Evolutionary conservation across 37 sponge, comb jelly and placozoan species (phyloP).

Genomic region (Eunapius fragilis): DNA sequence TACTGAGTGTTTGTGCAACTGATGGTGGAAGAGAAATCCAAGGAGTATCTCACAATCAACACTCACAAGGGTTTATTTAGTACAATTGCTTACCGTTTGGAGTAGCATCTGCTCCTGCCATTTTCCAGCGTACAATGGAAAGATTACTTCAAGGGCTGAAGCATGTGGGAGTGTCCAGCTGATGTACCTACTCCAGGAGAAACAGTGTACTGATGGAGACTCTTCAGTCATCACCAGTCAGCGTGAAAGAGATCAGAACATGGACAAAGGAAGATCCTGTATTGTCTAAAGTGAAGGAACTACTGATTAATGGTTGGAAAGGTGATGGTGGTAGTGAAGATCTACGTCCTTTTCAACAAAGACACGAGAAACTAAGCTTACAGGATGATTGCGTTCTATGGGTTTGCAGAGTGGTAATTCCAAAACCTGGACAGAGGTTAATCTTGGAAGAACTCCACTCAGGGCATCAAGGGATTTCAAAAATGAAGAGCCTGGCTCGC

Average conservation of each 20-base stretch:
- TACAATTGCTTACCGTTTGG: no score
- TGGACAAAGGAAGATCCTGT: not conserved
- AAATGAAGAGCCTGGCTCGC: conserved; percentile 2
- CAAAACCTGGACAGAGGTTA: not conserved
- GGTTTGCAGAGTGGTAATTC: not conserved
- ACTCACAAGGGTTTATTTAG: no score
- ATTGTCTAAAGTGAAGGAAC: not conserved
- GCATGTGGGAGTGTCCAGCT: no score
- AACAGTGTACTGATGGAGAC: conserved; percentile 4
- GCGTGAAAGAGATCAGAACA: not conserved
- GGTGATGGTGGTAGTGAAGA: no score
- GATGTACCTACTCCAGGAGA: not conserved
- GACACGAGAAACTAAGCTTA: not conserved
- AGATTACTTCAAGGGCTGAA: no score
- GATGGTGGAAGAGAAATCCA: no score
- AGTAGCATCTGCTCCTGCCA: no score
- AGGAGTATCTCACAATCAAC: no score
- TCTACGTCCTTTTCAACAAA: not conserved
- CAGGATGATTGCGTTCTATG: conserved; percentile 11
- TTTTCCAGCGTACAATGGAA: no score
- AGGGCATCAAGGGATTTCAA: not conserved
- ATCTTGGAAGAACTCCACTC: not conserved
- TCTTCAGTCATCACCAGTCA: not conserved
- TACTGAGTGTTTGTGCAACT: no score
- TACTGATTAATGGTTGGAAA: no score